Evolutionary conservation across 1,140 invertebrate genomes (phyloP).

Genomic region (Diachasma alloeum): DNA sequence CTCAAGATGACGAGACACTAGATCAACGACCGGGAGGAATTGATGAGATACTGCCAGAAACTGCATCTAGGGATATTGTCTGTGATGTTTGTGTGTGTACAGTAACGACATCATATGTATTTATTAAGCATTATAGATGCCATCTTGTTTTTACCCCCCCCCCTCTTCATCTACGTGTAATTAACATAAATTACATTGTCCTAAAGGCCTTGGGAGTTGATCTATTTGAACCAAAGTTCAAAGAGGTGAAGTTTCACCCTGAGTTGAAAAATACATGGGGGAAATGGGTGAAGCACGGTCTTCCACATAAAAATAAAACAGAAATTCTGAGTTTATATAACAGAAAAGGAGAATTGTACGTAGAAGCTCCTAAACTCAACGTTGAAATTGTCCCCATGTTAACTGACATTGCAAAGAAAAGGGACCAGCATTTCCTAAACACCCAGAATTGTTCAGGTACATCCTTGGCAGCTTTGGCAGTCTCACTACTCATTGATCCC

Average conservation of each 20-base stretch:
- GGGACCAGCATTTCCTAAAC: constrained; percentile 25
- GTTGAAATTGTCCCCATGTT: constrained; percentile 22
- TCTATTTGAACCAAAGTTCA: not conserved
- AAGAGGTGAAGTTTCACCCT: not conserved
- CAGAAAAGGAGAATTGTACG: constrained; percentile 20
- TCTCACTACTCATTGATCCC: constrained; percentile 25
- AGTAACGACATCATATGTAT: too few relatives aligned
- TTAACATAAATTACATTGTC: too few relatives aligned
- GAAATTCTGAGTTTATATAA: constrained; percentile 30
- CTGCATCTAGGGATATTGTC: too few relatives aligned
- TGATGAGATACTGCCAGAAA: not conserved
- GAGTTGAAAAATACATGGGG: constrained; percentile 20
- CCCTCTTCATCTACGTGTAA: too few relatives aligned
- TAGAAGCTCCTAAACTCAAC: constrained; percentile 32
- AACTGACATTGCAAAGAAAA: constrained; percentile 25
- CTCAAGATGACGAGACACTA: too few relatives aligned
- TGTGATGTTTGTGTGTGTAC: too few relatives aligned
- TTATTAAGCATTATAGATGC: too few relatives aligned
- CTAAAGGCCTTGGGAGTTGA: not conserved
- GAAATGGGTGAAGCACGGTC: constrained; percentile 33
- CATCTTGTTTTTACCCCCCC: too few relatives aligned
- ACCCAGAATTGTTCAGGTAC: constrained; percentile 28
- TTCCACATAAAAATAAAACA: constrained; percentile 35
- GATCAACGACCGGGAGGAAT: too few relatives aligned
- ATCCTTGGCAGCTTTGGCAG: constrained; percentile 17